Conservation (phyloP, 2,797 vertebrate species). For the Tangara arthus region DNA sequence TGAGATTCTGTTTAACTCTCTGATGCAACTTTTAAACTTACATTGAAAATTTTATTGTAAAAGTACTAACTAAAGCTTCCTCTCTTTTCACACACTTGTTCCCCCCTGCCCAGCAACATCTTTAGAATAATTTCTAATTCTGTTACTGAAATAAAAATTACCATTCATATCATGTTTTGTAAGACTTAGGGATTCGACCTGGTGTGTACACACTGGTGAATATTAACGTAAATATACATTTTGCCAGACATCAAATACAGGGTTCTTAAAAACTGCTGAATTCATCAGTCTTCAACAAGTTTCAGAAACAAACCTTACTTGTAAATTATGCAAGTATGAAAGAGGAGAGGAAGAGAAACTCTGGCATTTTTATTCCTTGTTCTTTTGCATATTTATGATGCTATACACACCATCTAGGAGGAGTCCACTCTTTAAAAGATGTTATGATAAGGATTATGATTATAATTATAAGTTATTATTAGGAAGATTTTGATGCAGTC, state of each 20-base stretch:
- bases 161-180: background rate
- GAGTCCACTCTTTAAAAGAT: background rate
- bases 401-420: background rate
- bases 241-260: background rate
- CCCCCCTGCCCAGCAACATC: rapidly evolving
- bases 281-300: background rate
- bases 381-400: background rate
- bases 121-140: background rate
- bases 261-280: background rate
- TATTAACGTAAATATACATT: background rate
- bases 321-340: background rate
- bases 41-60: background rate
- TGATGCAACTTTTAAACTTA: background rate
- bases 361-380: background rate
- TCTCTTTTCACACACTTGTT: background rate
- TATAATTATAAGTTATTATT: background rate
- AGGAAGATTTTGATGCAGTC: background rate
- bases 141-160: background rate
- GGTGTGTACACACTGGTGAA: background rate
- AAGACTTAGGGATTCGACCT: background rate
- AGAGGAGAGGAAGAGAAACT: background rate
- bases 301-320: background rate
- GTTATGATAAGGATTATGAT: background rate
- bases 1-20: background rate
- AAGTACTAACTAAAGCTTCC: background rate